Percentiles rank a stretch among this genome's conserved stretches.
These are phyloP conservation scores for Lasius platythorax DNA, from an alignment of 2,888 invertebrate species.

Conservation along the genomic window DNA sequence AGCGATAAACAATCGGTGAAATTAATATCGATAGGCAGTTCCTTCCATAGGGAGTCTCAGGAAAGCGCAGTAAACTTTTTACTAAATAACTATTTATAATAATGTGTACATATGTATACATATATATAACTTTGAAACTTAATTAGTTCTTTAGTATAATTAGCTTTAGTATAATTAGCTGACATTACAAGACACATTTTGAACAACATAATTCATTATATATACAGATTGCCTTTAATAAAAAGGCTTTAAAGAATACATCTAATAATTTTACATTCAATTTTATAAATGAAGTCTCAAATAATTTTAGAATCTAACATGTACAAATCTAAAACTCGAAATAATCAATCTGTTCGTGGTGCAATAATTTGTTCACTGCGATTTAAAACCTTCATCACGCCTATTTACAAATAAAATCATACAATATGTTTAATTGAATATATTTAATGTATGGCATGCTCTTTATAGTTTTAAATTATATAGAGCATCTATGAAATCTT, in stretches of 20 bases:
- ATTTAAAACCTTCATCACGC: conserved; percentile 20
- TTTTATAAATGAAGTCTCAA: conserved; percentile 36
- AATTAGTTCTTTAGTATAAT: conserved; percentile 60
- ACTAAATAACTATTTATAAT: conserved; percentile 69
- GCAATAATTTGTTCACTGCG: conserved; percentile 9
- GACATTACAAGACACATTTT: conserved; percentile 66
- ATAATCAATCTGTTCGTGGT: conserved; percentile 24
- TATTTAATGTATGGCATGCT: conserved; percentile 64
- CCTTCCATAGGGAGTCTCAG: conserved; percentile 63
- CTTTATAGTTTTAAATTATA: conserved; percentile 39
- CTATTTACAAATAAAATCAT: conserved; percentile 52
- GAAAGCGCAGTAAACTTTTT: conserved; percentile 73
- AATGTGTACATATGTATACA: conserved; percentile 61
- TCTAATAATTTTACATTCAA: conserved; percentile 56
- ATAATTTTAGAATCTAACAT: conserved; percentile 31
- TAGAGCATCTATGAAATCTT: neutral
- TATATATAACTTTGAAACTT: conserved; percentile 62
- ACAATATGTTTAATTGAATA: conserved; percentile 56
- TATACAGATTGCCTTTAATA: conserved; percentile 60
- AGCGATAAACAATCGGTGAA: conserved; percentile 71
- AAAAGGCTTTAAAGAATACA: conserved; percentile 48
- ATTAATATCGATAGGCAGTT: conserved; percentile 76
- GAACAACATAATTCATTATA: conserved; percentile 72
- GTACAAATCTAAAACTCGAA: conserved; percentile 43
- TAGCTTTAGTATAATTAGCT: conserved; percentile 55